phyloP scores from a whole-genome alignment of 2,797 vertebrate genomes.

The Myotis myotis region DNA sequence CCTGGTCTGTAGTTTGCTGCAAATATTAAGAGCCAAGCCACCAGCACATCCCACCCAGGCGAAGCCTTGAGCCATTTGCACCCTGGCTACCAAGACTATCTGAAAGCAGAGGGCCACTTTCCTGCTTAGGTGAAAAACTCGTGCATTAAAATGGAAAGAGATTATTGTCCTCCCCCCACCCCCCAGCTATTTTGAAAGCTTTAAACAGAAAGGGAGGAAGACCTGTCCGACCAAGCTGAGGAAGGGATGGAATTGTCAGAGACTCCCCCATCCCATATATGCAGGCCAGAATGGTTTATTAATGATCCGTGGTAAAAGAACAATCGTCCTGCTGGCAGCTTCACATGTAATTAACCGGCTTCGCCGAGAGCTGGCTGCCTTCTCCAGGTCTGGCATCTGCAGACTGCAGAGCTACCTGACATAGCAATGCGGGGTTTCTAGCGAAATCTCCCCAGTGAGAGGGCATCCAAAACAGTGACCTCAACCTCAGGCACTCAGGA shows the following conservation, averaged over 20 bases:
- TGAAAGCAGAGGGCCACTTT: conserved; percentile 10
- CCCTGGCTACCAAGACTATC: conserved; percentile 29
- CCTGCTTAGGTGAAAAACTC: background rate
- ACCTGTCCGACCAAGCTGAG: background rate
- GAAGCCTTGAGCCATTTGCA: conserved; percentile 45
- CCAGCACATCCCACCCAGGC: conserved; percentile 41
- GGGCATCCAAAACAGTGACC: conserved; percentile 7
- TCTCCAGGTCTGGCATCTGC: background rate
- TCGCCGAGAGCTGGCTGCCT: conserved; percentile 62
- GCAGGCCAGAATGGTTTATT: conserved; percentile 56
- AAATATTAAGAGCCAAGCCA: conserved; percentile 29
- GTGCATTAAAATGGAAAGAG: background rate
- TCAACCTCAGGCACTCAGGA: background rate
- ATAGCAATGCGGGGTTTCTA: background rate
- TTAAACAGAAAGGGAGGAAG: conserved; percentile 45
- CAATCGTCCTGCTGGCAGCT: conserved; percentile 51
- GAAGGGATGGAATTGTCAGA: conserved; percentile 42
- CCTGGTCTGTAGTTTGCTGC: conserved; percentile 33
- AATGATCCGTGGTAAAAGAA: conserved; percentile 65
- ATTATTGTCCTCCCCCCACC: background rate
- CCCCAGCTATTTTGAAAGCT: conserved; percentile 33
- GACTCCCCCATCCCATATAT: background rate
- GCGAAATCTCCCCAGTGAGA: background rate
- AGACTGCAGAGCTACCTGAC: conserved; percentile 51
- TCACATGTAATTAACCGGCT: conserved; percentile 66